A percentile compares a stretch with the other conserved stretches of the same genome.
These are phyloP conservation scores for Melitaea cinxia DNA, from an alignment of 1,140 invertebrate genomes.

Conservation along the genomic window DNA sequence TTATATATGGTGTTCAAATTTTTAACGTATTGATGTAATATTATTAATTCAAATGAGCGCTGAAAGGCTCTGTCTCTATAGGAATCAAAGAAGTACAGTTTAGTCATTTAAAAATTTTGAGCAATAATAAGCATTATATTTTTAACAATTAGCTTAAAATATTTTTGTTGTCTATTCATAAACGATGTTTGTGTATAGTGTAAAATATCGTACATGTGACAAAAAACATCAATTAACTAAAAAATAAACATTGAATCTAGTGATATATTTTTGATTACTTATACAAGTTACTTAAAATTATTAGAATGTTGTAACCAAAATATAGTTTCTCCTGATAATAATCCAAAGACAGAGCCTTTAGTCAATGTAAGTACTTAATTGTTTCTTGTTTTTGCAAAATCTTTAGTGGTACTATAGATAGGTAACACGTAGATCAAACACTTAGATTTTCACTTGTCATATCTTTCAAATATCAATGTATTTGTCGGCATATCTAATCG, in stretches of 20 bases:
- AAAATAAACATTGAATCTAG: not conserved
- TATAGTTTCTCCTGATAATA: not conserved
- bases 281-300: constrained; percentile 7
- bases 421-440: constrained; percentile 36
- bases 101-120: not conserved
- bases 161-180: not conserved
- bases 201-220: not conserved
- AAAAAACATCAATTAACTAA: not conserved
- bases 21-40: constrained; percentile 28
- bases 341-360: constrained; percentile 26
- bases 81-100: not conserved
- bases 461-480: constrained; percentile 77
- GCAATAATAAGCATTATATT: constrained; percentile 12
- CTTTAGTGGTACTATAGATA: constrained; percentile 37
- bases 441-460: constrained; percentile 56
- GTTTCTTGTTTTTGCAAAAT: constrained; percentile 29
- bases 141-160: not conserved
- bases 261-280: constrained; percentile 8
- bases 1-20: constrained; percentile 37
- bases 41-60: constrained; percentile 8
- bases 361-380: constrained; percentile 24
- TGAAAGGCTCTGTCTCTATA: constrained; percentile 34
- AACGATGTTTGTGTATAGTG: not conserved
- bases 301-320: not conserved
- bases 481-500: constrained; percentile 79